A percentile compares a stretch with the other conserved stretches of the same genome.
These are phyloP conservation scores for Danaus chrysippus DNA, from an alignment of 2,888 invertebrate species.

Conservation along the genomic window DNA sequence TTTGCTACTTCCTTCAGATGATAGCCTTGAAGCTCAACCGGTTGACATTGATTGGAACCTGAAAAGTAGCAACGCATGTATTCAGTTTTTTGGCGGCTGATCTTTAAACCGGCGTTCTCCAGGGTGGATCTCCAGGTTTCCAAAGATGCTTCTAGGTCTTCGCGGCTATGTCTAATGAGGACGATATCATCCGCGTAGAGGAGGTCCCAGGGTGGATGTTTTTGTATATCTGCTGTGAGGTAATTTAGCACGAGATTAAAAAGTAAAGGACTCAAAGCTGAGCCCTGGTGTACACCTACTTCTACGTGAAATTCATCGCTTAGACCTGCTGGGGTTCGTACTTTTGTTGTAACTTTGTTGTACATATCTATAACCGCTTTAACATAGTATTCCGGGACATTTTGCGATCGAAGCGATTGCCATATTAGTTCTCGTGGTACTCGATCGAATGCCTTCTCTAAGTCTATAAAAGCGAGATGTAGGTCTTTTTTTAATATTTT, in stretches of 20 bases:
- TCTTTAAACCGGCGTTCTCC: no score
- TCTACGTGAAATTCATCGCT: background rate
- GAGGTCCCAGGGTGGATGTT: slow-evolving; percentile 10
- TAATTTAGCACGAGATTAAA: slow-evolving; percentile 12
- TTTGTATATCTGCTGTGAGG: slow-evolving; percentile 9
- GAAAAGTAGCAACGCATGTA: no score
- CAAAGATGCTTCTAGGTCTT: no score
- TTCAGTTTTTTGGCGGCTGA: no score
- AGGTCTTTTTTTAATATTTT: background rate
- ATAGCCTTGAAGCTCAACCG: no score
- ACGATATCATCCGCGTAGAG: slow-evolving; percentile 6
- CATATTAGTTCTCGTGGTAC: background rate
- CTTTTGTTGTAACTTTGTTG: background rate
- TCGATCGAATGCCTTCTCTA: background rate
- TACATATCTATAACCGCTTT: no score
- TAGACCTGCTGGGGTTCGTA: background rate
- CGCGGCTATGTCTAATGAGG: no score
- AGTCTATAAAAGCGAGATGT: background rate
- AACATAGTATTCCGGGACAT: background rate
- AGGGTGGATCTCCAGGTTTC: no score
- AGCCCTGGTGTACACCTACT: no score
- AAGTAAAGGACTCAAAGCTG: slow-evolving; percentile 4
- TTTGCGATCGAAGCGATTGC: background rate
- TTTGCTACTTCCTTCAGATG: no score
- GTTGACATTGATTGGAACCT: no score